phyloP scores from a whole-genome alignment of 2,797 vertebrate genomes.

The Sardinella longiceps region DNA sequence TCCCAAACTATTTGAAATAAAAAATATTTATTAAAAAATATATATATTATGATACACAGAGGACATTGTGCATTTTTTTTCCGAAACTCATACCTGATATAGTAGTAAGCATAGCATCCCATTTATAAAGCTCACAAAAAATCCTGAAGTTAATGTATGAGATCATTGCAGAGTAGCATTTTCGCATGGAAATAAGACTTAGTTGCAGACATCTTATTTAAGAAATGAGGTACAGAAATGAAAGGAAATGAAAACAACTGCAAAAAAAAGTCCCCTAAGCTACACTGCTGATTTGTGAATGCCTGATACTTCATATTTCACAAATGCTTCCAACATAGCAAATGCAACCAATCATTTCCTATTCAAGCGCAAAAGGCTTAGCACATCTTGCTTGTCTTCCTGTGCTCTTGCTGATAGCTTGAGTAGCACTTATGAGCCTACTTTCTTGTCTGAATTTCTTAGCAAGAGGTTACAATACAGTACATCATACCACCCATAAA shows the following conservation, averaged over 20 bases:
- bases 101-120: background rate
- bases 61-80: background rate
- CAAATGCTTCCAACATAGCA: background rate
- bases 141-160: background rate
- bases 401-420: background rate
- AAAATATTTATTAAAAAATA: background rate
- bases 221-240: background rate
- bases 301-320: background rate
- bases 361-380: background rate
- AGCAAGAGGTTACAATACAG: conserved; percentile 47
- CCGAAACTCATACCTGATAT: background rate
- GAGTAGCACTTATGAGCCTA: background rate
- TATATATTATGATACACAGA: background rate
- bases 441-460: conserved; percentile 14
- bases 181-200: background rate
- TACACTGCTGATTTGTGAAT: background rate
- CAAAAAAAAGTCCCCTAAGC: background rate
- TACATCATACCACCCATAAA: conserved; percentile 40
- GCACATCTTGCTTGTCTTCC: background rate
- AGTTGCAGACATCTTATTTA: background rate
- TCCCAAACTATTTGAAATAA: background rate
- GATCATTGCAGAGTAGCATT: background rate
- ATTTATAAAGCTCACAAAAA: background rate
- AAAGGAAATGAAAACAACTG: background rate
- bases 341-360: background rate